Conservation (phyloP, 2,797 vertebrate genomes). For the Cuniculus paca region DNA sequence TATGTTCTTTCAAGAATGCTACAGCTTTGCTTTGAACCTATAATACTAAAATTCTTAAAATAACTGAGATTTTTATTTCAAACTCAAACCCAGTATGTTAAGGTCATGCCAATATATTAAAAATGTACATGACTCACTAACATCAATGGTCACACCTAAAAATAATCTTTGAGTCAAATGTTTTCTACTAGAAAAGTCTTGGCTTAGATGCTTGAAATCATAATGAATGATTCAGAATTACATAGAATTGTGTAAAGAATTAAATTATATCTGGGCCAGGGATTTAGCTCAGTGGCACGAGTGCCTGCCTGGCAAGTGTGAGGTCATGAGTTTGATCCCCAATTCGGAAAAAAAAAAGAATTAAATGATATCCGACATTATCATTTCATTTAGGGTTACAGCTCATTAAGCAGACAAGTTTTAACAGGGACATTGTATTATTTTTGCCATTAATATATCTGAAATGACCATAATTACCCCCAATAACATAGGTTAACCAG, state of each 20-base stretch:
- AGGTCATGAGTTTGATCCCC: too few relatives aligned
- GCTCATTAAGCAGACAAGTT: not conserved
- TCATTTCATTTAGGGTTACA: not conserved
- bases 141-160: conserved; percentile 37
- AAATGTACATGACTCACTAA: conserved; percentile 38
- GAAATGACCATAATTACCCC: not conserved
- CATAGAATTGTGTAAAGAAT: conserved; percentile 15
- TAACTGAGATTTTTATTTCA: conserved; percentile 54
- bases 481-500: not conserved
- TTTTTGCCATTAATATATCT: not conserved
- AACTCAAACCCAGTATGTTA: conserved; percentile 16
- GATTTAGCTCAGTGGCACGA: too few relatives aligned
- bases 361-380: conserved; percentile 57
- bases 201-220: conserved; percentile 56
- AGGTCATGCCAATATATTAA: conserved; percentile 26
- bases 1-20: conserved; percentile 34
- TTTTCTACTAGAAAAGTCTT: conserved; percentile 31
- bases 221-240: conserved; percentile 59
- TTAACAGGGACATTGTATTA: conserved; percentile 1
- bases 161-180: conserved; percentile 37
- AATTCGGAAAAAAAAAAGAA: too few relatives aligned
- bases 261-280: conserved; percentile 50
- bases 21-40: conserved; percentile 34
- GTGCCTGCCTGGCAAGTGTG: too few relatives aligned
- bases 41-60: conserved; percentile 64